Base-by-base conservation (phyloP, 1,140 invertebrate species). In the Drosophila willistoni region DNA sequence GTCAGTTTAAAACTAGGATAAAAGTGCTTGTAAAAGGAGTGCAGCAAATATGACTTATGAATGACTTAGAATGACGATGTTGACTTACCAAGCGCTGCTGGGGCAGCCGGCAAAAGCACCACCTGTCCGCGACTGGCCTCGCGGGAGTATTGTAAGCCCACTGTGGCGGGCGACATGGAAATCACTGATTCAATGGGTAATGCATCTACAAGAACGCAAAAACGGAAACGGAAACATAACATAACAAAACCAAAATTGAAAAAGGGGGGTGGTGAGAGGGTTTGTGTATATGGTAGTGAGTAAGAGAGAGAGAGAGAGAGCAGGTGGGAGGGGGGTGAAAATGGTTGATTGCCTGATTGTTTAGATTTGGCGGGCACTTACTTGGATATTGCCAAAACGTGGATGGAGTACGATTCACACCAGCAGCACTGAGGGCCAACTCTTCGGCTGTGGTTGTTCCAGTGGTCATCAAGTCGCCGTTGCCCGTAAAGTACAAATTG, bases 71-170 rank as follows among this genome's bases (percentile, higher is more conserved):
- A 39, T 39, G 36, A 39, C 12, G 36, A 44, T 42, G 41, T 44
- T 60, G 41, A 91, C 90, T 79, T 91, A 91, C 90, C 90, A 79
- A 91, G 87, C 68, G 90, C 94, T 92, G 94, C 93, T 93, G 75
- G 92, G 92, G 73, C 92, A 77, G 77, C 90, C 51, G 96, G 96
- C 68, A 97, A 94, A 51, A 97, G 94, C 51, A 97, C 94, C 41
- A 97, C 93, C 70, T 97, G 96, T 41, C 96, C 96, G 17, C 95
- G 96, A 13, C 96, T 94, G 22, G 96, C 96, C 92, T 98, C 97
- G 56, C 97, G 94, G 51, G 96, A 95, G 76, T 97, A 93, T 92
- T 97, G 96, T 92, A 96, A 95, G 63, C 95, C 95, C 65, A 95
- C 94, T 87, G 95, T 93, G 61, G 95, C 94, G 91, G 95, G 93